phyloP scores from a whole-genome alignment of 2,888 invertebrate genomes.

The Tipula vernalis region DNA sequence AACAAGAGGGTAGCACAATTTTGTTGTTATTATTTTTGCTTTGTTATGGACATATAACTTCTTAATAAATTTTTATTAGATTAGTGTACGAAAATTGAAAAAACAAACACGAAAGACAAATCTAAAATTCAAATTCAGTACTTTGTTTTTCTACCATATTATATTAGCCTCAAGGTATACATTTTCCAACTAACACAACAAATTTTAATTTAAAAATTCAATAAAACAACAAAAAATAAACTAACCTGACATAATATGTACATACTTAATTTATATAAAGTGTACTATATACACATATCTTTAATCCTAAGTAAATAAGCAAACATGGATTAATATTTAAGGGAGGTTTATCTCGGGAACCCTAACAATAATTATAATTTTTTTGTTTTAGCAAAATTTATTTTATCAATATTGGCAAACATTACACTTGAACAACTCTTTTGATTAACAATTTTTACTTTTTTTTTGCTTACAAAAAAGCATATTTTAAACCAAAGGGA shows the following conservation, averaged over 20 bases:
- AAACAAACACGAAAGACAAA: not conserved
- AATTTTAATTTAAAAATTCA: not conserved
- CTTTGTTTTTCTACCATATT: not conserved
- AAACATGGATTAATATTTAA: not conserved
- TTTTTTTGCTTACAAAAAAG: not conserved
- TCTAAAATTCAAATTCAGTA: not conserved
- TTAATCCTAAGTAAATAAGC: not conserved
- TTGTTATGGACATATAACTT: not conserved
- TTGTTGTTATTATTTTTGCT: not conserved
- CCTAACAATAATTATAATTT: not conserved
- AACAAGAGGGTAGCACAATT: not conserved
- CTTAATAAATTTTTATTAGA: not conserved
- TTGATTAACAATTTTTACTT: not conserved
- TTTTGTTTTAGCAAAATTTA: conserved; percentile 4
- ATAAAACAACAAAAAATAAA: not conserved
- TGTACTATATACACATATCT: not conserved
- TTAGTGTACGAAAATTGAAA: not conserved
- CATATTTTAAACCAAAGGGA: not conserved
- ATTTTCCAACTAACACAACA: not conserved
- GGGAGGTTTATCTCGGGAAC: not conserved
- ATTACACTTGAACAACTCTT: not conserved
- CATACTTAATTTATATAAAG: not conserved
- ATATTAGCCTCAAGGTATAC: not conserved
- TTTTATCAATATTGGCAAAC: conserved; percentile 4
- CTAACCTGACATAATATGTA: not conserved